These are phyloP conservation scores for Psephotus haematonotus DNA, from an alignment of 2,113 vertebrate genomes.

Conservation along the genomic window DNA sequence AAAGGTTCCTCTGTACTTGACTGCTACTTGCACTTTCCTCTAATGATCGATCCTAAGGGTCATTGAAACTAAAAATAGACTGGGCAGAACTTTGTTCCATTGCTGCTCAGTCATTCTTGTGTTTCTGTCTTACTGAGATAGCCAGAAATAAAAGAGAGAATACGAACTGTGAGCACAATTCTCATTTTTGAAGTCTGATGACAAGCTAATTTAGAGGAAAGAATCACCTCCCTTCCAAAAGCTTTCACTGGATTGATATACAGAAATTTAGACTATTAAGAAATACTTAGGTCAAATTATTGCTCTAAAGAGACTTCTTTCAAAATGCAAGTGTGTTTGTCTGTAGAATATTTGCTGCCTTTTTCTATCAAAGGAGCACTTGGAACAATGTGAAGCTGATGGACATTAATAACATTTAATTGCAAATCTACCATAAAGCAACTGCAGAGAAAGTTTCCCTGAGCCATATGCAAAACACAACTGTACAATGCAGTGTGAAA, in stretches of 20 bases:
- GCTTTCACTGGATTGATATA: not conserved
- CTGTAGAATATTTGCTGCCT: not conserved
- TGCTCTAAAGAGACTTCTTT: not conserved
- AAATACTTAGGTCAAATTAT: not conserved
- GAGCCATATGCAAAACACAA: not conserved
- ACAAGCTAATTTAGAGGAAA: not conserved
- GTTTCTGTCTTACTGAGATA: not conserved
- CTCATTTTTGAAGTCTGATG: not conserved
- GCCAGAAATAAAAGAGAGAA: not conserved
- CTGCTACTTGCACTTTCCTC: not conserved
- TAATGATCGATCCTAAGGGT: accelerated
- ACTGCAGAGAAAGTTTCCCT: not conserved
- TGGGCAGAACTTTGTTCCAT: not conserved
- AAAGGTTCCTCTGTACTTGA: not conserved
- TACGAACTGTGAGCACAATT: not conserved
- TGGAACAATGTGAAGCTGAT: not conserved
- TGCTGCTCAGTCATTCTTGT: not conserved
- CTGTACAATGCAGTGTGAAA: not conserved
- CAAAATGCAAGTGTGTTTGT: not conserved
- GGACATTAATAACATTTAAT: not conserved
- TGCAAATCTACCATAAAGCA: not conserved
- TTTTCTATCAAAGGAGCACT: not conserved
- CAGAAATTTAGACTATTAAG: not conserved
- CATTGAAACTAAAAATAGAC: not conserved
- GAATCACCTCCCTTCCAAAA: not conserved